Evolutionary conservation across 1,140 invertebrate species (phyloP), one percentile per base, ranked within the genome.

Genomic region (Acromyrmex charruanus): DNA sequence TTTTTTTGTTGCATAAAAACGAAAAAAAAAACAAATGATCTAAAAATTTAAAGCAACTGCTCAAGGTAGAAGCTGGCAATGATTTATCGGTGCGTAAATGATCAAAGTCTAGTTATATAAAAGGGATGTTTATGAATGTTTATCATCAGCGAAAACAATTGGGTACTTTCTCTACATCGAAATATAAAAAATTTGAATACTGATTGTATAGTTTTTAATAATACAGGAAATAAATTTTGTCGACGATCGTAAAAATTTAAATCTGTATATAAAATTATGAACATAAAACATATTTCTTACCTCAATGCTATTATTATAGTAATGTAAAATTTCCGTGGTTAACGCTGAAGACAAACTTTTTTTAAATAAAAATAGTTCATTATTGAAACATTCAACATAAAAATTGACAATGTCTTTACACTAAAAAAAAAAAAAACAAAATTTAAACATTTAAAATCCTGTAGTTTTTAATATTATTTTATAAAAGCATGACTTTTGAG

Each of bases 121-220:
- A 49, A 80, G 51, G 3, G 2, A 69, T 31, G 10, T 79, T 31
- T 66, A 53, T 66, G 21, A 81, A 81, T 81, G 35, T 74, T 21
- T 53, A 61, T 75, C 4, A 74, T 21, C 68, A 74, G 28, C n/a
- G 39, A 61, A 4, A 63, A 51, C 39, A 61, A 61, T 69, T 88
- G 86, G 58, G 89, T 88, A 91, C 79, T 91, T 92, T 89, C 85
- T 88, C 82, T 87, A 90, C 90, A 89, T 87, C 87, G 71, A 91
- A 90, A 91, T 87, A 91, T 87, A 91, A 91, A 89, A 74, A 16
- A 35, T 74, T 74, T 35, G n/a, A 75, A 63, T n/a, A 74, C 25
- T 21, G 55, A 74, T 31, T 74, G 55, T 84, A 84, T 25, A 84
- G 25, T 84, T 72, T 84, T 84, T 61, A 74, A 75, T 74, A 84